Evolutionary conservation across 1,140 invertebrate species (phyloP), one percentile per base, ranked within the genome.

Genomic region (Laodelphax striatellus): DNA sequence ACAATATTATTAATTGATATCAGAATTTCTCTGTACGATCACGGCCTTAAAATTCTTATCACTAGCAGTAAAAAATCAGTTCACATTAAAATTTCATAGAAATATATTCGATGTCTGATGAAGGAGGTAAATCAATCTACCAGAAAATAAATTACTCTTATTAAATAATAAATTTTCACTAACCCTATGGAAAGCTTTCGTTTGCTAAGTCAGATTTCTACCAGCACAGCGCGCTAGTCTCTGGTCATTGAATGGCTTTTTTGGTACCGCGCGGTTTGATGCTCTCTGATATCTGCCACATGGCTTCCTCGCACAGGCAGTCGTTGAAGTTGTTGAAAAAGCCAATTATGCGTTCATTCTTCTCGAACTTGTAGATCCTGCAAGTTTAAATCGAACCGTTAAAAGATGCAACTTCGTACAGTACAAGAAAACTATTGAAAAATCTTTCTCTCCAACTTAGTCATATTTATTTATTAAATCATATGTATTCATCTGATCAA

Each of bases 251-350:
- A 43, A 53, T 52, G 43, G 17, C 24, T 57, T 66, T 66, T 46
- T 66, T 66, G 4, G 65, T 61, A 10, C 85, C 88, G 58, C 93
- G 79, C 6, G 96, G 95, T 79, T 97, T 97, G 62, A 98, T 95
- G 59, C 82, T 85, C 73, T 98, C 92, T 0, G 94, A 98, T 65
- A 97, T 89, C 73, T 95, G 90, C 95, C 95, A 98, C 84, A 98
- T 92, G 46, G 91, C 87, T 72, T 98, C 95, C 77, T 98, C 96
- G 73, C 85, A 88, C 63, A 97, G 80, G 71, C 88, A 92, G 73
- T 97, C 88, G 69, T 96, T 90, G 76, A 98, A 98, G 75, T 95
- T 92, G 73, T 94, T 92, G 78, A 99, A 96, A 77, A 97, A 95
- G 58, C 85, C 80, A 67, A 97, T 87, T 46, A 99, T 94, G 64